These are phyloP conservation scores for Ptilorrhoa leucosticta DNA, from an alignment of 2,113 vertebrate species.

Conservation along the genomic window DNA sequence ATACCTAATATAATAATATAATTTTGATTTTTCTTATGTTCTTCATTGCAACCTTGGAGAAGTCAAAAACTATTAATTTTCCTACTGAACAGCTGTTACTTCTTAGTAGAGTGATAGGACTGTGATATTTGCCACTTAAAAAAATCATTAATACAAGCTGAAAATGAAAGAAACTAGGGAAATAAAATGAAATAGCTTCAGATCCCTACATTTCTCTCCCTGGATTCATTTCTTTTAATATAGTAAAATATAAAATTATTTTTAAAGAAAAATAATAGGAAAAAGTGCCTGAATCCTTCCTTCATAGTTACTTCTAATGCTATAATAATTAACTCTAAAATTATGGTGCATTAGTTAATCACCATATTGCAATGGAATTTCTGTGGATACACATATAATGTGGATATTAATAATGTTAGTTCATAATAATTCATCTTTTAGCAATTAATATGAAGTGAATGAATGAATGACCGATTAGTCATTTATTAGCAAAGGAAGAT, in stretches of 20 bases:
- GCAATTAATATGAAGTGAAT: constrained; percentile 41
- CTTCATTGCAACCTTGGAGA: not conserved
- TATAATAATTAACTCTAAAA: constrained; percentile 46
- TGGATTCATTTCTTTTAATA: not conserved
- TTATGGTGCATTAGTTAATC: constrained; percentile 46
- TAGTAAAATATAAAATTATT: not conserved
- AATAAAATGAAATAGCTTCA: not conserved
- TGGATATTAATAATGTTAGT: constrained; percentile 51
- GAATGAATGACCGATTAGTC: constrained; percentile 14
- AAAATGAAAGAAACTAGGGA: not conserved
- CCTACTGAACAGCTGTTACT: not conserved
- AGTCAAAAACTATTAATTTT: not conserved
- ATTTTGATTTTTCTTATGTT: not conserved
- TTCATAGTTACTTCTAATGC: constrained; percentile 2
- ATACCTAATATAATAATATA: not conserved
- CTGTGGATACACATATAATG: constrained; percentile 46
- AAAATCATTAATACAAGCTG: not conserved
- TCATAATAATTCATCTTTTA: constrained; percentile 56
- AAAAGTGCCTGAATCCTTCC: not conserved
- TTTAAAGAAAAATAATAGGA: not conserved
- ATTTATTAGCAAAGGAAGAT: constrained; percentile 35
- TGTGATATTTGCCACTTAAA: not conserved
- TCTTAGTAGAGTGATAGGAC: not conserved
- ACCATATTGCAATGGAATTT: constrained; percentile 41
- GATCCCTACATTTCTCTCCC: not conserved